Evolutionary conservation across 2,888 invertebrate genomes (phyloP).

Genomic region (Blastobasis adustella): DNA sequence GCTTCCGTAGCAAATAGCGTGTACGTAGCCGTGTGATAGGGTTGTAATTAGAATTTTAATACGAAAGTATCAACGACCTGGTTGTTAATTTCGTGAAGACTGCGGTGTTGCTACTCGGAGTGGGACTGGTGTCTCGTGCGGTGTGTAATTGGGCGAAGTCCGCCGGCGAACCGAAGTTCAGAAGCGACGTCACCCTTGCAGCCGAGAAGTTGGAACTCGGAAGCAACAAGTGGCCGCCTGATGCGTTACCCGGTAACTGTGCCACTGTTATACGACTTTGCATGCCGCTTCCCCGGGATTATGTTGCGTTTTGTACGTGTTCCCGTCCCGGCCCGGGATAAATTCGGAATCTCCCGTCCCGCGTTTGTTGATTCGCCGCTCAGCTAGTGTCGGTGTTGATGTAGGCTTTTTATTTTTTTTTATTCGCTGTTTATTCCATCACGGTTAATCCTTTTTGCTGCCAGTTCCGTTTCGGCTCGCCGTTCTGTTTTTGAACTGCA

Average conservation of each 20-base stretch:
- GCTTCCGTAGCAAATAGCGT: slow-evolving; percentile 4
- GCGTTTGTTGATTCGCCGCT: slow-evolving; percentile 40
- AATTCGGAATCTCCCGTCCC: slow-evolving; percentile 43
- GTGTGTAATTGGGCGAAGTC: slow-evolving; percentile 31
- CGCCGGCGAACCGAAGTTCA: slow-evolving; percentile 40
- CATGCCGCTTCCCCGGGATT: slow-evolving; percentile 63
- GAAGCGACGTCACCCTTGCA: slow-evolving; percentile 22
- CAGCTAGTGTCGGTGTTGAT: slow-evolving; percentile 26
- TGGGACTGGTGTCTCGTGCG: slow-evolving; percentile 14
- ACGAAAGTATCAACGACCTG: neutral
- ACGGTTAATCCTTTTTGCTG: slow-evolving; percentile 12
- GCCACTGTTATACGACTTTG: slow-evolving; percentile 63
- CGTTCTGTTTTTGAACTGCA: neutral
- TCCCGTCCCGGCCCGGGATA: slow-evolving; percentile 23
- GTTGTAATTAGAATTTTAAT: neutral
- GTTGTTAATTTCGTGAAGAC: neutral
- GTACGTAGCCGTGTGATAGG: neutral
- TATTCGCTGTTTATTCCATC: slow-evolving; percentile 7
- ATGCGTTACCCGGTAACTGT: slow-evolving; percentile 69
- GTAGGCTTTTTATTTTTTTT: slow-evolving; percentile 20
- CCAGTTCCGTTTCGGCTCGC: slow-evolving; percentile 6
- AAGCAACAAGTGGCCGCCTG: slow-evolving; percentile 68
- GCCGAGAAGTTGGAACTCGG: slow-evolving; percentile 47
- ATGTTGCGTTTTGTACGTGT: slow-evolving; percentile 40
- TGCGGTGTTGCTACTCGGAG: neutral